Percentiles rank a stretch among this genome's conserved stretches.
These are phyloP conservation scores for Nixonia krombeini DNA, from an alignment of 1,140 invertebrate species.

Conservation along the genomic window DNA sequence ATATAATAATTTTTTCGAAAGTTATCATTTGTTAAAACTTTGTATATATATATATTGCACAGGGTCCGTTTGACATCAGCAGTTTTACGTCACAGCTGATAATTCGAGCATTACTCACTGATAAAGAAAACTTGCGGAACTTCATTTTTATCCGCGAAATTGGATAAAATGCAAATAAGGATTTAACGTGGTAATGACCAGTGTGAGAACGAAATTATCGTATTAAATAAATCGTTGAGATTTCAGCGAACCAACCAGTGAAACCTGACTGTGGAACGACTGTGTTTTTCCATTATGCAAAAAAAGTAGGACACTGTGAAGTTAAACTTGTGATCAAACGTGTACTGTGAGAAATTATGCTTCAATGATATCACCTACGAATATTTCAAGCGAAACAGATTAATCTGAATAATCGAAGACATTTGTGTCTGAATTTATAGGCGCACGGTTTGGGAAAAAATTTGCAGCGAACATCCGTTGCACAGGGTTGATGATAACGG, in stretches of 20 bases:
- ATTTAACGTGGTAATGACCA: conserved; percentile 20
- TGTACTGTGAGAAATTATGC: conserved; percentile 14
- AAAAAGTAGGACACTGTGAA: conserved; percentile 30
- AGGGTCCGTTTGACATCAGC: too few species aligned
- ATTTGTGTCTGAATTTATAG: not conserved
- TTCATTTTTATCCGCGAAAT: too few species aligned
- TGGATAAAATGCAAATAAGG: conserved; percentile 8
- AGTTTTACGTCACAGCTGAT: too few species aligned
- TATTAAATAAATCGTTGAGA: conserved; percentile 35
- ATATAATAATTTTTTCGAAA: too few species aligned
- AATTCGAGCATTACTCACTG: too few species aligned
- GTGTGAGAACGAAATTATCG: conserved; percentile 21
- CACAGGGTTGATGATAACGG: too few species aligned
- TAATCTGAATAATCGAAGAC: too few species aligned
- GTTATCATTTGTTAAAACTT: too few species aligned
- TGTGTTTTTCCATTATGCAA: conserved; percentile 33
- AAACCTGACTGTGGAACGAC: conserved; percentile 31
- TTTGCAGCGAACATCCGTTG: too few species aligned
- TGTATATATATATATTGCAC: too few species aligned
- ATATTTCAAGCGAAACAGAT: conserved; percentile 2
- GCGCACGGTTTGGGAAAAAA: too few species aligned
- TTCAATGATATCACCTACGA: conserved; percentile 14
- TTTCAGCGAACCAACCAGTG: conserved; percentile 16
- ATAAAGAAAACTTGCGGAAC: too few species aligned
- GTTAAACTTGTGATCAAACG: conserved; percentile 31